Conservation (phyloP, 2,888 invertebrate genomes). For the Cephus pulcher region DNA sequence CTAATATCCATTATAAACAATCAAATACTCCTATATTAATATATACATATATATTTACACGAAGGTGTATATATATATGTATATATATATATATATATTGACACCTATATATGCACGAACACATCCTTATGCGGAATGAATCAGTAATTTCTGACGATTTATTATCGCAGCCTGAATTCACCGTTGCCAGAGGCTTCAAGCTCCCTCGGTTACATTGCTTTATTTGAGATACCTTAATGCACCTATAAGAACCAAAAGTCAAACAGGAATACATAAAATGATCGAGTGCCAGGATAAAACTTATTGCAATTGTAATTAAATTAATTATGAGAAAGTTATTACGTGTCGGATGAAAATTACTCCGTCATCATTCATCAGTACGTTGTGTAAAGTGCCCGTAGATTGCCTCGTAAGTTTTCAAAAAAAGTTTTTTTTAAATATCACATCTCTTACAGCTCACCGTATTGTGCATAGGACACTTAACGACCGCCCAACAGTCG, state of each 20-base stretch:
- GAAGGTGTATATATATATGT: too few relatives aligned
- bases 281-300: background rate
- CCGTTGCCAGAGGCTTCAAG: constrained; percentile 7
- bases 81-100: background rate
- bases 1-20: background rate
- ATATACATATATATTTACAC: too few relatives aligned
- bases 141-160: constrained; percentile 39
- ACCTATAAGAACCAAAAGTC: background rate
- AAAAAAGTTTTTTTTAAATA: background rate
- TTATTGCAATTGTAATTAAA: background rate
- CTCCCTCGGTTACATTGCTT: background rate
- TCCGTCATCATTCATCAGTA: background rate
- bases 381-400: background rate
- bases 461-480: background rate
- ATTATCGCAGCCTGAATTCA: constrained; percentile 35
- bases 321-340: background rate
- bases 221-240: background rate
- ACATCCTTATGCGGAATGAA: constrained; percentile 27
- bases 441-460: background rate
- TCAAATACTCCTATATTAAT: background rate
- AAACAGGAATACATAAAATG: background rate
- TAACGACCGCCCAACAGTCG: background rate
- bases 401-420: background rate
- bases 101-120: constrained; percentile 19
- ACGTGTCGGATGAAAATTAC: background rate